Evolutionary conservation across 1,140 invertebrate genomes (phyloP).

Genomic region (Temnothorax nylanderi): DNA sequence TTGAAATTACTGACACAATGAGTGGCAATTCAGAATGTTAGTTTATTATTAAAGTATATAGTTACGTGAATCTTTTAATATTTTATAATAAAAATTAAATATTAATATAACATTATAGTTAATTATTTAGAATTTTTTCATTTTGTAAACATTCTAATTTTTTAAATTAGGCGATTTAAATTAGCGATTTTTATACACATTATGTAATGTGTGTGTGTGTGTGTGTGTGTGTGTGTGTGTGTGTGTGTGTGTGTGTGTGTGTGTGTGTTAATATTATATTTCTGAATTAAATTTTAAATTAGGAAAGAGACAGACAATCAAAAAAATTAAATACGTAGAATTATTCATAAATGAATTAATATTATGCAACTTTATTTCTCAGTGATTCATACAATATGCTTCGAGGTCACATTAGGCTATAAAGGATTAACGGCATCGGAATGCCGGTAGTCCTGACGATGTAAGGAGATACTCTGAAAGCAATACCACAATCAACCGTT

Average conservation of each 20-base stretch:
- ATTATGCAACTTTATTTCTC: conserved; percentile 5
- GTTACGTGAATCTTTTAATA: neutral
- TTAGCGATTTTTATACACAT: too few species aligned
- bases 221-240: too few species aligned
- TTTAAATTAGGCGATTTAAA: too few species aligned
- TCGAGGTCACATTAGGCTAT: conserved; percentile 5
- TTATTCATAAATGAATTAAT: neutral
- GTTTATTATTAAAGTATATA: neutral
- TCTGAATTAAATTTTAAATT: neutral
- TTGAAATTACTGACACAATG: neutral
- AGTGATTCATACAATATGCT: neutral
- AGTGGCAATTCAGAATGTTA: neutral
- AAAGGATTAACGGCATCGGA: conserved; percentile 1
- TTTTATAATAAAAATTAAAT: neutral
- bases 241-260: too few species aligned
- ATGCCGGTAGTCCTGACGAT: neutral
- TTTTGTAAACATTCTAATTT: neutral
- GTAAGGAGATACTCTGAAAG: conserved; percentile 62
- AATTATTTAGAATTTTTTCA: neutral
- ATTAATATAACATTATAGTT: neutral
- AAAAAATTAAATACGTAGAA: neutral
- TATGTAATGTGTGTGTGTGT: neutral
- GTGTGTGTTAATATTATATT: neutral
- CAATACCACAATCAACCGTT: conserved; percentile 56
- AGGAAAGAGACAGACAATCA: neutral